Percentiles rank a stretch among this genome's conserved stretches.
phyloP scores from a whole-genome alignment of 1,140 invertebrate genomes.

The Drosophila saltans region DNA sequence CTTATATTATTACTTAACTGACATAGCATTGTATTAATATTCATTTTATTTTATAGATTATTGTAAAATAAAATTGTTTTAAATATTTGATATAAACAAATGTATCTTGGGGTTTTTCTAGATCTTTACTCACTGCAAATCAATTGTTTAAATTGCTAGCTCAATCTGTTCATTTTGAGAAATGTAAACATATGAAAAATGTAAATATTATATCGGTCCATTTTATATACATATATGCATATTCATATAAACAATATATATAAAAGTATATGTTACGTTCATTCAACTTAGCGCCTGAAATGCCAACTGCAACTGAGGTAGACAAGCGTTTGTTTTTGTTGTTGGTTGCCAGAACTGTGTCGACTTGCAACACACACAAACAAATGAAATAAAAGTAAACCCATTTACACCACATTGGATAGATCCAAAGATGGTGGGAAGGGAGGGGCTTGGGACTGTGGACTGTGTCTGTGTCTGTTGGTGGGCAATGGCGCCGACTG shows the following conservation, averaged over 20 bases:
- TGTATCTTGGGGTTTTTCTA: too few species aligned
- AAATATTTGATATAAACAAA: too few species aligned
- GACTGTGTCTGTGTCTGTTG: neutral
- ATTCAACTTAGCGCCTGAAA: slow-evolving; percentile 34
- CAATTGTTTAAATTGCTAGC: neutral
- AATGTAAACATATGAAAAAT: neutral
- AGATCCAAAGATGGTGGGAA: neutral
- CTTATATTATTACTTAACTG: too few species aligned
- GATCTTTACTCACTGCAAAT: neutral
- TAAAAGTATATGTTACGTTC: slow-evolving; percentile 5
- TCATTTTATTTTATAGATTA: too few species aligned
- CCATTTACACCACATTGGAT: slow-evolving; percentile 71
- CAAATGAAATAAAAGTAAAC: slow-evolving; percentile 82
- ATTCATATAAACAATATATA: neutral
- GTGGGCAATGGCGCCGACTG: slow-evolving; percentile 52
- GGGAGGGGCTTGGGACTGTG: neutral
- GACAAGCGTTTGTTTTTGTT: slow-evolving; percentile 37
- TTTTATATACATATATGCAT: neutral
- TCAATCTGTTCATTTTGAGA: neutral
- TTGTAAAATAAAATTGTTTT: too few species aligned
- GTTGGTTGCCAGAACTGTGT: slow-evolving; percentile 61
- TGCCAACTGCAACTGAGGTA: slow-evolving; percentile 24
- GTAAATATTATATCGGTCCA: neutral
- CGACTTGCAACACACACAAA: slow-evolving; percentile 51
- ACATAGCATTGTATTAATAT: too few species aligned